phyloP scores from a whole-genome alignment of 2,797 vertebrate species.

The Prunella strophiata region DNA sequence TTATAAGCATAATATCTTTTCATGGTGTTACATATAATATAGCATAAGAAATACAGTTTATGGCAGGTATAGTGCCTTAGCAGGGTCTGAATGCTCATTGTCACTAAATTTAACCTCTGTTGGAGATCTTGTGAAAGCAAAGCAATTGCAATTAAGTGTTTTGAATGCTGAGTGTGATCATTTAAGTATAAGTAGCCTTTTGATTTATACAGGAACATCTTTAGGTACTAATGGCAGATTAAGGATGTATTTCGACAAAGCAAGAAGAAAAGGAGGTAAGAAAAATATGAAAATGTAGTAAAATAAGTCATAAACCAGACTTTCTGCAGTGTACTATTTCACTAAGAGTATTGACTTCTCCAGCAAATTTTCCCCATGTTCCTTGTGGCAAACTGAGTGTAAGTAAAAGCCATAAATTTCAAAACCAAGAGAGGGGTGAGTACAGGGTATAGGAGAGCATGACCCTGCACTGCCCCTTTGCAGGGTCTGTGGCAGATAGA shows the following conservation, averaged over 20 bases:
- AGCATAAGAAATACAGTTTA: neutral
- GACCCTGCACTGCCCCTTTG: neutral
- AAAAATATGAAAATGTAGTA: neutral
- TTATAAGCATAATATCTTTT: neutral
- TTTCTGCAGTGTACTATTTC: neutral
- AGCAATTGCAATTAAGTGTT: neutral
- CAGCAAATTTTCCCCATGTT: neutral
- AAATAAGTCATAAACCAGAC: neutral
- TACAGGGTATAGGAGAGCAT: rapidly evolving
- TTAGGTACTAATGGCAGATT: neutral
- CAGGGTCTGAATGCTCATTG: neutral
- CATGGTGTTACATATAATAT: neutral
- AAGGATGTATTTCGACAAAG: neutral
- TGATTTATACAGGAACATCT: neutral
- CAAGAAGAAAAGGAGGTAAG: neutral
- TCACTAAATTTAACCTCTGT: neutral
- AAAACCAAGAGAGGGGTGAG: neutral
- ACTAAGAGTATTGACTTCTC: neutral
- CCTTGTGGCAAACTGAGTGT: neutral
- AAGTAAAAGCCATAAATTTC: neutral
- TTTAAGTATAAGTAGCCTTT: neutral
- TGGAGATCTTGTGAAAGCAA: neutral
- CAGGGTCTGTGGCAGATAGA: neutral
- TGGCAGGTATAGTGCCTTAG: neutral
- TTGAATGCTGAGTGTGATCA: neutral